Conservation (phyloP, 1,140 invertebrate genomes). For the Ooceraea biroi region DNA sequence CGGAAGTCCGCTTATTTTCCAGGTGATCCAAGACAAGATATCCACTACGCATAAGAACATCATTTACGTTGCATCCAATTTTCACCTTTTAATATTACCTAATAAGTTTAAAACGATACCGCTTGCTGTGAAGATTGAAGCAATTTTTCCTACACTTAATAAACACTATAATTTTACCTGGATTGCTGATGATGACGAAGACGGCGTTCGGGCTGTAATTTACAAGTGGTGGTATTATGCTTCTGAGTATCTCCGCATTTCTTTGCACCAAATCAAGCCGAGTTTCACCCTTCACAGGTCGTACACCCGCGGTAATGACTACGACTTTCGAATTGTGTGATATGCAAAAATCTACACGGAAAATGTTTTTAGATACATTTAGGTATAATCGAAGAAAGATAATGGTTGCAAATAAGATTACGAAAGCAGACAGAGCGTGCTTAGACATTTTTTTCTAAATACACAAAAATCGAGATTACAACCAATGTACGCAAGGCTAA, state of each 20-base stretch:
- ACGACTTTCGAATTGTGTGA: slow-evolving; percentile 87
- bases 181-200: slow-evolving; percentile 88
- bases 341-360: slow-evolving; percentile 86
- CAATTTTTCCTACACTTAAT: background rate
- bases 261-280: slow-evolving; percentile 87
- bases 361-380: background rate
- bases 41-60: slow-evolving; percentile 86
- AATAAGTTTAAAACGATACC: no score
- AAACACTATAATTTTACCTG: slow-evolving; percentile 81
- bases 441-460: background rate
- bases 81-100: background rate
- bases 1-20: slow-evolving; percentile 90
- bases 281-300: slow-evolving; percentile 87
- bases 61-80: slow-evolving; percentile 23
- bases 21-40: slow-evolving; percentile 89
- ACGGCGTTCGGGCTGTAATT: slow-evolving; percentile 88
- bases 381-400: background rate
- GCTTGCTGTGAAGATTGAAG: background rate
- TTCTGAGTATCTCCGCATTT: slow-evolving; percentile 89
- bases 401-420: background rate
- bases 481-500: background rate
- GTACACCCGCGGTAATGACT: slow-evolving; percentile 88
- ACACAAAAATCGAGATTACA: background rate
- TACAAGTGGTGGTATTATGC: slow-evolving; percentile 87
- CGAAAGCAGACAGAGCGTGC: background rate